Evolutionary conservation across 2,113 vertebrate species (phyloP), one percentile per base, ranked within the genome.

Genomic region (Mesocricetus auratus): DNA sequence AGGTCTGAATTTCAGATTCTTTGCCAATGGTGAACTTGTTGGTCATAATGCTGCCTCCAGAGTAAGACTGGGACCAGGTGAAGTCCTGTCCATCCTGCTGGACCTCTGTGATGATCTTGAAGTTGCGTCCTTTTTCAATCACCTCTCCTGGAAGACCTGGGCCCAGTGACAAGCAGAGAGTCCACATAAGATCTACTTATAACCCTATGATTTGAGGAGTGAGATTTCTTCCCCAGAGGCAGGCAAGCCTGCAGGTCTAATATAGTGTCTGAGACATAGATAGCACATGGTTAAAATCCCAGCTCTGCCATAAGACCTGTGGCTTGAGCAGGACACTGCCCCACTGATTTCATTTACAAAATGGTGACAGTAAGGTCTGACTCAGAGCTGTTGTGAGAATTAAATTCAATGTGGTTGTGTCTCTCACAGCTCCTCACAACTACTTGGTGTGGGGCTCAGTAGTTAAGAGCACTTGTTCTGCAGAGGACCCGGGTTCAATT

Each of bases 1-100:
- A 98, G 90, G 99, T 99, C 96, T 99, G 99, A 98, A 99, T 99
- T 36, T 99, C 99, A 0, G 98, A 94, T 92, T 99, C 99, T 96
- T 99, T 98, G 97, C 98, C 99, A 1, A 99, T 75, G 39, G 98
- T 98, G 98, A 99, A 99, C 31, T 94, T 98, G 98, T 99, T 99
- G 98, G 97, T 99, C 13, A 99, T 98, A 81, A 93, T 98, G 73
- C 97, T 98, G 42, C 98, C 98, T 1, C 98, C 96, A 0, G 99
- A 99, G 96, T 99, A 99, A 75, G 98, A 71, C 96, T 99, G 99
- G 0, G 98, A 98, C 99, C 99, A 99, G 74, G 97, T 96, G 97
- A 99, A 99, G 91, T 98, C 97, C 24, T 99, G 97, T 21, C 99
- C 99, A 0, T 98, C 98, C 98, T 99, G 99, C 50, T 98, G 96